Base-by-base conservation (phyloP, 2,113 vertebrate genomes). In the Ceyx cyanopectus region DNA sequence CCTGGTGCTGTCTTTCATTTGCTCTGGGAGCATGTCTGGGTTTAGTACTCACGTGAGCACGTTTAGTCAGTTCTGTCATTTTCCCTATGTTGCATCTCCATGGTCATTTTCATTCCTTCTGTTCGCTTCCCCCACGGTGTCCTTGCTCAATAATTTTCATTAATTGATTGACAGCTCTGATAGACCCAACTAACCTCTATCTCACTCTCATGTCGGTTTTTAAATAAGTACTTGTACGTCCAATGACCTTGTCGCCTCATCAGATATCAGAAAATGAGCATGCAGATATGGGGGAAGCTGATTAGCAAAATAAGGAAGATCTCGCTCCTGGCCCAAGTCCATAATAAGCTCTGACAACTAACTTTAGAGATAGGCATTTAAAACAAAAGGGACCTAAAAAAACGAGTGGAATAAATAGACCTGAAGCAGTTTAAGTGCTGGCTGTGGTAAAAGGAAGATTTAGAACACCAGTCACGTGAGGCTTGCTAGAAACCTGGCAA, bases 111-210 rank as follows among this genome's bases (percentile, higher is more conserved):
- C 98, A 98, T 98, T 98, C 98, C 97, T 98, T 98, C 97, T 98
- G 97, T 98, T 98, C 95, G 2, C 94, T 98, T 98, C 98, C 98
- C 98, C 98, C 97, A 97, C 94, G 93, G 98, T 97, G 98, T 98
- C 98, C 98, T 99, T 98, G 98, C 98, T 99, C 99, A 98, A 99
- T 99, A 99, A 99, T 99, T 99, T 99, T 99, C 98, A 99, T 99
- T 99, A 99, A 99, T 99, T 99, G 99, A 99, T 99, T 99, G 99
- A 99, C 99, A 99, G 99, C 98, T 98, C 98, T 97, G 98, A 98
- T 98, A 98, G 99, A 98, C 98, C 99, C 97, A 98, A 98, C 98
- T 99, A 99, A 99, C 99, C 99, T 98, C 98, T 96, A 98, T 98
- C 98, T 98, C 98, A 97, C 98, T 98, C 98, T 98, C 97, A 92